Evolutionary conservation across 2,888 invertebrate species (phyloP).

Genomic region (Nysson spinosus): DNA sequence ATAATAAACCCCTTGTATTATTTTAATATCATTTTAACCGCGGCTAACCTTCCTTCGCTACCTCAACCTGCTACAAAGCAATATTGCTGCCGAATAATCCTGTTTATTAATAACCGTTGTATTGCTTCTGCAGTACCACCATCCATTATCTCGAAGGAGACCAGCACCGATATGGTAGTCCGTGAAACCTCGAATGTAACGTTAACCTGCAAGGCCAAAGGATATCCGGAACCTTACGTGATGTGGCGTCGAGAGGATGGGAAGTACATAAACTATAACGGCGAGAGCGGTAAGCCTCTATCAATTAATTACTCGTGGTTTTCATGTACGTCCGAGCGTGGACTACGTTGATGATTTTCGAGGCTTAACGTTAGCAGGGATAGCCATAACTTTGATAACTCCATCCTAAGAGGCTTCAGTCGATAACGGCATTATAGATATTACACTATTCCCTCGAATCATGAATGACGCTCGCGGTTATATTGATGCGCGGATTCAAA

Average conservation of each 20-base stretch:
- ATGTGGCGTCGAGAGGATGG: slow-evolving; percentile 96
- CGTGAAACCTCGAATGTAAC: slow-evolving; percentile 93
- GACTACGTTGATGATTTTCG: slow-evolving; percentile 13
- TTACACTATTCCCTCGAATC: slow-evolving; percentile 2
- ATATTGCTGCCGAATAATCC: too few species aligned
- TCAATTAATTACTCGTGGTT: slow-evolving; percentile 9
- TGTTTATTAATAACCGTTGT: background rate
- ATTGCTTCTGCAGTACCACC: slow-evolving; percentile 88
- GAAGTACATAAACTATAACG: slow-evolving; percentile 92
- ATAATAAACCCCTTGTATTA: too few species aligned
- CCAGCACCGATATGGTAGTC: slow-evolving; percentile 94
- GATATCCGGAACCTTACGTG: slow-evolving; percentile 94
- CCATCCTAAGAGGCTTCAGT: background rate
- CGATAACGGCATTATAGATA: slow-evolving; percentile 13
- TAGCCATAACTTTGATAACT: slow-evolving; percentile 18
- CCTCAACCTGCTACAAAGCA: too few species aligned
- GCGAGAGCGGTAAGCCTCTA: slow-evolving; percentile 86
- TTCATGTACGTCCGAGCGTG: slow-evolving; percentile 1
- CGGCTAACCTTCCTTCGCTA: too few species aligned
- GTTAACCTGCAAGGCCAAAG: slow-evolving; percentile 90
- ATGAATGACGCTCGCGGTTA: slow-evolving; percentile 17
- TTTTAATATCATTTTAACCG: too few species aligned
- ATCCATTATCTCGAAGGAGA: slow-evolving; percentile 91
- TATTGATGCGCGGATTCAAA: slow-evolving; percentile 18
- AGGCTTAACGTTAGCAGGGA: slow-evolving; percentile 7